Percentiles rank a stretch among this genome's conserved stretches.
These are phyloP conservation scores for Arbacia lixula DNA, from an alignment of 53 echinoderm and acorn worm genomes.

Conservation along the genomic window DNA sequence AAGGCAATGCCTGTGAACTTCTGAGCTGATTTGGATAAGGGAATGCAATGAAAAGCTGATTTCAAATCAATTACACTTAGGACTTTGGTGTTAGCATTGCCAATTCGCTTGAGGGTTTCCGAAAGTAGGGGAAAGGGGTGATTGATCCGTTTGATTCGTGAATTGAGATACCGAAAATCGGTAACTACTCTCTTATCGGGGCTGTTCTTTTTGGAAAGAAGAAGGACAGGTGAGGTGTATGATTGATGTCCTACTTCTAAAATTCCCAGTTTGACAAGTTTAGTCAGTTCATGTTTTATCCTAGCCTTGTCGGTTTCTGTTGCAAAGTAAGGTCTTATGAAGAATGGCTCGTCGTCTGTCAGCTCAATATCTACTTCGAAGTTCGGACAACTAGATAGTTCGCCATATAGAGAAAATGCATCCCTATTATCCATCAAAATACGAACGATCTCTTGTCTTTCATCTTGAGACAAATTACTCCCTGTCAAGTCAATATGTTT, in stretches of 20 bases:
- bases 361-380: slow-evolving; percentile 60
- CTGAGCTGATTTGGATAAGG: slow-evolving; percentile 42
- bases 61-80: slow-evolving; percentile 59
- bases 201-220: slow-evolving; percentile 52
- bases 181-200: slow-evolving; percentile 66
- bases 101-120: slow-evolving; percentile 54
- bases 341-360: slow-evolving; percentile 56
- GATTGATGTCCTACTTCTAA: slow-evolving; percentile 59
- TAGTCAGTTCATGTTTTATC: slow-evolving; percentile 47
- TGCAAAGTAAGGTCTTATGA: slow-evolving; percentile 57
- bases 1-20: slow-evolving; percentile 64
- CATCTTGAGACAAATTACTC: slow-evolving; percentile 6
- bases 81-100: slow-evolving; percentile 56
- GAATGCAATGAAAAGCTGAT: slow-evolving; percentile 60
- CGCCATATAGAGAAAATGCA: slow-evolving; percentile 61
- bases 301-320: slow-evolving; percentile 46
- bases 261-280: slow-evolving; percentile 62
- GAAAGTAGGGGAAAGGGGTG: slow-evolving; percentile 60
- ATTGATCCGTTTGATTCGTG: slow-evolving; percentile 45
- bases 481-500: slow-evolving; percentile 33
- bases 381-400: slow-evolving; percentile 55
- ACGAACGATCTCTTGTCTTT: slow-evolving; percentile 6
- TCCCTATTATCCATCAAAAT: slow-evolving; percentile 47
- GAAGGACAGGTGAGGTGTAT: slow-evolving; percentile 65
- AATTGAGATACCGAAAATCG: slow-evolving; percentile 63